These are phyloP conservation scores for Pedicia rivosa DNA, from an alignment of 2,888 invertebrate genomes.

Conservation along the genomic window DNA sequence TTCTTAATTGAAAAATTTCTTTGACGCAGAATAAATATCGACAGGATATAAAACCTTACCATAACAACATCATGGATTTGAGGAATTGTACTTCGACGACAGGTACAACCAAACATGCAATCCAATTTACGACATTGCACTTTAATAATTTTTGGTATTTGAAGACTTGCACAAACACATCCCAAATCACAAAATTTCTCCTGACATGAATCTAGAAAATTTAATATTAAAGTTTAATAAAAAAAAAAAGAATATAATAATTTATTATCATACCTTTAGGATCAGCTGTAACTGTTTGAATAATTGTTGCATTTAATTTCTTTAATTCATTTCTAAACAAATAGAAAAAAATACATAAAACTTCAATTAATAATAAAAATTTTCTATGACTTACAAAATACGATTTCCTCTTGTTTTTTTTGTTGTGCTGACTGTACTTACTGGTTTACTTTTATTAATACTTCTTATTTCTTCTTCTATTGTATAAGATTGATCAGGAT, in stretches of 20 bases:
- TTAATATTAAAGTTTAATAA: background rate
- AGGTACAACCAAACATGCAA: slow-evolving; percentile 32
- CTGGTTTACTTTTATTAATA: slow-evolving; percentile 12
- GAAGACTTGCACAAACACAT: slow-evolving; percentile 47
- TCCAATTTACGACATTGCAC: slow-evolving; percentile 42
- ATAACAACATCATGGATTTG: slow-evolving; percentile 18
- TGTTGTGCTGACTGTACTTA: slow-evolving; percentile 8
- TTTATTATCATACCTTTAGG: background rate
- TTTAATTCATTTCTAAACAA: slow-evolving; percentile 33
- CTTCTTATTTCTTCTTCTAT: slow-evolving; percentile 13
- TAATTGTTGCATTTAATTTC: slow-evolving; percentile 48
- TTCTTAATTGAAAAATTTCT: too few species aligned
- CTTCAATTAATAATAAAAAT: background rate
- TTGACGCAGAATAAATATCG: too few species aligned
- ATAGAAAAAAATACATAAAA: background rate
- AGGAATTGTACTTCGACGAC: too few species aligned
- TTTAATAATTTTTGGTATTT: slow-evolving; percentile 30
- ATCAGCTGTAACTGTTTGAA: slow-evolving; percentile 27
- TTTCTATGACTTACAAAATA: slow-evolving; percentile 1
- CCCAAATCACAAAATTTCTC: slow-evolving; percentile 44
- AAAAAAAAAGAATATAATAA: background rate
- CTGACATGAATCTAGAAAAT: slow-evolving; percentile 25
- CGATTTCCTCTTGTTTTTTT: slow-evolving; percentile 12
- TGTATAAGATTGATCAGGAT: slow-evolving; percentile 18
- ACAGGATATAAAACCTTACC: too few species aligned